Evolutionary conservation across 30 jellyfish, hydroid and myxozoan species (phyloP), one percentile per base, ranked within the genome.

Genomic region (Aurelia sp.): DNA sequence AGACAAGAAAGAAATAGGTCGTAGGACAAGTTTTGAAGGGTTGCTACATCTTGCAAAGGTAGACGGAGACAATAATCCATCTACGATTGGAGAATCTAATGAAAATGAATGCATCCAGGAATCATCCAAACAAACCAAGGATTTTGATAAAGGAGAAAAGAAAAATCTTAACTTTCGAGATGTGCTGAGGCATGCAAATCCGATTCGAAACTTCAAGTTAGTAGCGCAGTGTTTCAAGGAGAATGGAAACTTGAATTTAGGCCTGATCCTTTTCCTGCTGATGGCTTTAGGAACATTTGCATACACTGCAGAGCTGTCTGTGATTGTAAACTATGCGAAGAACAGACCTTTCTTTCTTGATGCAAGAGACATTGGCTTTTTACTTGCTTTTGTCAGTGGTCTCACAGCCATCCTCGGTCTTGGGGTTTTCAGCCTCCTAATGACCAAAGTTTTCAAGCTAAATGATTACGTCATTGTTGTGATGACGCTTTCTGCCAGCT

Each of bases 311-410:
- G 81, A 70, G 27, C 33, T 70, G 6, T 16, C 64, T 58, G 64
- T 70, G 21, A 70, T 70, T 5, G 81, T 70, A 15, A 27, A 17
- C 12, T 70, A 70, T 21, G n/a, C 38, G 24, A 70, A 70, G 31
- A 33, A 53, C 81, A 48, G 19, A 31, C 81, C 81, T 48, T 70
- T 20, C 81, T 70, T 24, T 48, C 64, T 70, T 15, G 63, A 13
- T 6, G 50, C 64, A 0, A 33, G 22, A 17, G 30, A 47, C 17
- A 47, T 70, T 16, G 81, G 81, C 63, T 4, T 33, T 47, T 35
- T 70, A 4, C 81, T 70, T 15, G 81, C 81, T 13, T 70, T 33
- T 13, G n/a, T 35, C 9, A 70, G 64, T 48, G 81, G 63, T 5
- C 27, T 48, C 21, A 5, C 35, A 13, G 81, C 64, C 63, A 33